These are phyloP conservation scores for Lerista edwardsae DNA, from an alignment of 2,797 vertebrate species.

Conservation along the genomic window DNA sequence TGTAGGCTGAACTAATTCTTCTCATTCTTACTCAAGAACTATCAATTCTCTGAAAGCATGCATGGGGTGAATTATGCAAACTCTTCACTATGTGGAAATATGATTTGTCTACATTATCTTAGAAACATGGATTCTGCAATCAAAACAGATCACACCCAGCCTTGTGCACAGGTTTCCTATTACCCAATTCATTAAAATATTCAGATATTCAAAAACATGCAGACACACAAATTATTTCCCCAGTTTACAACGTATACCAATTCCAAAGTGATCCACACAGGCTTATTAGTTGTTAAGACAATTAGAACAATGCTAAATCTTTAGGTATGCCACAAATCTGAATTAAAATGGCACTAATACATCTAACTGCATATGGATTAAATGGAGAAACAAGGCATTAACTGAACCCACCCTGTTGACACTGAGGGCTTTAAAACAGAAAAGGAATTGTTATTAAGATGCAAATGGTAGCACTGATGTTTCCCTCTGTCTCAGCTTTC, in stretches of 20 bases:
- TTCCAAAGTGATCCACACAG: not conserved
- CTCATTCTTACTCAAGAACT: not conserved
- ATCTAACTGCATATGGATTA: not conserved
- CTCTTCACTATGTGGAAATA: not conserved
- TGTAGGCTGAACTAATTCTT: not conserved
- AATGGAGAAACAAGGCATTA: not conserved
- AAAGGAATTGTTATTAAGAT: not conserved
- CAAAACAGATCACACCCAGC: not conserved
- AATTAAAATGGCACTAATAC: constrained; percentile 7
- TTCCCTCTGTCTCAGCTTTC: not conserved
- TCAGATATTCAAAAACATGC: not conserved
- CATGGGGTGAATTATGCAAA: not conserved
- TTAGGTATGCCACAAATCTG: not conserved
- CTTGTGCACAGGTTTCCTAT: not conserved
- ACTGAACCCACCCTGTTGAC: not conserved
- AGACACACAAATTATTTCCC: not conserved
- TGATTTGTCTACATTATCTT: not conserved
- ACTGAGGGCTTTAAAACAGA: not conserved
- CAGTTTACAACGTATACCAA: not conserved
- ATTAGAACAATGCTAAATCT: not conserved
- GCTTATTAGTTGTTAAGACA: not conserved
- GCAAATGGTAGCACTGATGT: not conserved
- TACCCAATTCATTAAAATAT: not conserved
- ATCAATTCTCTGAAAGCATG: not conserved
- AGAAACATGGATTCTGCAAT: not conserved